phyloP scores from a whole-genome alignment of 1,140 invertebrate species.

The Panonychus citri region DNA sequence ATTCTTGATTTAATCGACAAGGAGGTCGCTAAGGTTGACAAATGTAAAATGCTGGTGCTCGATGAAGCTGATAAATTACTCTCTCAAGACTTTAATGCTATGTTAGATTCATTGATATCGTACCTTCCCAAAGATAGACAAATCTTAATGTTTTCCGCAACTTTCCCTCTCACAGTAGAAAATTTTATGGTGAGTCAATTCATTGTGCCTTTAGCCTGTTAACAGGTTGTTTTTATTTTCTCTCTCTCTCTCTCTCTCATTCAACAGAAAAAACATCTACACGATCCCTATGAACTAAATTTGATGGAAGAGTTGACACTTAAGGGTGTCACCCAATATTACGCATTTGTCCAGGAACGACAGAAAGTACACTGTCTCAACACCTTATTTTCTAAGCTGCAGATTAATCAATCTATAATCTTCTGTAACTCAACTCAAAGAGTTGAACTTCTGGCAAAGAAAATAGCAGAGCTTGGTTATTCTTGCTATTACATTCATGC shows the following conservation, averaged over 20 bases:
- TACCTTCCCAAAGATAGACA: constrained; percentile 83
- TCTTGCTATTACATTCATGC: constrained; percentile 99
- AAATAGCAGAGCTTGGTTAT: constrained; percentile 96
- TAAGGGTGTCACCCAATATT: constrained; percentile 99
- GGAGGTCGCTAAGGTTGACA: constrained; percentile 80
- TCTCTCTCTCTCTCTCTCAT: not conserved
- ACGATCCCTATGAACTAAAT: constrained; percentile 95
- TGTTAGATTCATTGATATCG: constrained; percentile 87
- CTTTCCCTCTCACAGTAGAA: constrained; percentile 96
- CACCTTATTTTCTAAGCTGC: constrained; percentile 96
- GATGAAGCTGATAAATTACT: constrained; percentile 98
- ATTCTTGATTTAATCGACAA: constrained; percentile 99
- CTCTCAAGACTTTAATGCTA: constrained; percentile 96
- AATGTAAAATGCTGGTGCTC: constrained; percentile 86
- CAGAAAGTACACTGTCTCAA: constrained; percentile 99
- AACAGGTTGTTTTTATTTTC: not conserved
- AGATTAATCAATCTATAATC: constrained; percentile 99
- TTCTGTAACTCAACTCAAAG: constrained; percentile 99
- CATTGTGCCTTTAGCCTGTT: not conserved
- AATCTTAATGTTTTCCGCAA: constrained; percentile 94
- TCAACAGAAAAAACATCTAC: constrained; percentile 63
- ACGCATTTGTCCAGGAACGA: constrained; percentile 98
- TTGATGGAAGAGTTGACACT: constrained; percentile 98
- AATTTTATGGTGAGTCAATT: constrained; percentile 59
- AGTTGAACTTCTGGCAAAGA: constrained; percentile 93